Percentiles rank a stretch among this genome's conserved stretches.
Conservation (phyloP, 2,888 invertebrate genomes). For the Panzeria rudis region DNA sequence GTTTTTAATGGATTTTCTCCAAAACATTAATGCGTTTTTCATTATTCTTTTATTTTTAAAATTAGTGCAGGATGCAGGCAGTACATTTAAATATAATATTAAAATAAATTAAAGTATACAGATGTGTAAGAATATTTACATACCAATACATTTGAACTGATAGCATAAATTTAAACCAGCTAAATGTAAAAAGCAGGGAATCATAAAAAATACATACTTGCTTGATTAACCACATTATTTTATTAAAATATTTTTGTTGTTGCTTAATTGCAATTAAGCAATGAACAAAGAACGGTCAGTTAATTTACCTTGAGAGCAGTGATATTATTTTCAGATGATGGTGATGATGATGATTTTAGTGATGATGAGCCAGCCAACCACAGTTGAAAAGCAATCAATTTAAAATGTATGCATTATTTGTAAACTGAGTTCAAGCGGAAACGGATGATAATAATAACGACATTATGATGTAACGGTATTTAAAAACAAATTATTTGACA, state of each 20-base stretch:
- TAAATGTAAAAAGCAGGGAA: constrained; percentile 3
- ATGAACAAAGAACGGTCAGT: constrained; percentile 57
- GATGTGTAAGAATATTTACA: constrained; percentile 55
- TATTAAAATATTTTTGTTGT: constrained; percentile 34
- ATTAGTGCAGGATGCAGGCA: not conserved
- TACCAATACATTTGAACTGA: constrained; percentile 37
- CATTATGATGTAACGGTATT: constrained; percentile 52
- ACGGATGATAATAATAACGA: constrained; percentile 63
- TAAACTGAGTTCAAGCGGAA: constrained; percentile 62
- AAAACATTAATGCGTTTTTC: constrained; percentile 12
- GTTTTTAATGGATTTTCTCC: constrained; percentile 39
- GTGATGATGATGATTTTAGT: not conserved
- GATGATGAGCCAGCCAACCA: constrained; percentile 46
- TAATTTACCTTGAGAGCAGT: constrained; percentile 61
- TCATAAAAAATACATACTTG: constrained; percentile 34
- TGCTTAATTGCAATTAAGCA: constrained; percentile 53
- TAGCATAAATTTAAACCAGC: constrained; percentile 46
- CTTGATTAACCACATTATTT: constrained; percentile 51
- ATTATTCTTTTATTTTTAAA: constrained; percentile 31
- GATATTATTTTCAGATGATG: constrained; percentile 55
- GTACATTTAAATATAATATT: constrained; percentile 21
- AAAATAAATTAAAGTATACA: constrained; percentile 19
- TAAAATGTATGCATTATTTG: constrained; percentile 54
- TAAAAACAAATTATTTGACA: constrained; percentile 60
- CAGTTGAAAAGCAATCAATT: constrained; percentile 67